These are phyloP conservation scores for Virgularia gustaviana DNA, from an alignment of 92 coral and sea anemone genomes.

Conservation along the genomic window DNA sequence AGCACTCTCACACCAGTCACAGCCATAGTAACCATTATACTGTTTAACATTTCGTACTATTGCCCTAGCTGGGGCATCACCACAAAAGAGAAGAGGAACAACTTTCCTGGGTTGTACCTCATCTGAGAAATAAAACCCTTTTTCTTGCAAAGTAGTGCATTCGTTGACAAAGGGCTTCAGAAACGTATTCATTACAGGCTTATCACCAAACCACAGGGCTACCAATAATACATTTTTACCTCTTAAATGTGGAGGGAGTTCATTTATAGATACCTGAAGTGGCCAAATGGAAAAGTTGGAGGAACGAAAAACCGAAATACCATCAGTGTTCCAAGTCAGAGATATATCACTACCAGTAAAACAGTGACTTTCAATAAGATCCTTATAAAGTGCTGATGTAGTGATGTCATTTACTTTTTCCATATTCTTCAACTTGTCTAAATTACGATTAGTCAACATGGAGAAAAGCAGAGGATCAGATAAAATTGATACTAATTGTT, in stretches of 20 bases:
- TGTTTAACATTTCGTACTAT: background rate
- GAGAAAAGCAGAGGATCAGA: background rate
- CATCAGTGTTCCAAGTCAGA: constrained; percentile 29
- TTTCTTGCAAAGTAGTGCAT: background rate
- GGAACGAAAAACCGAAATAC: background rate
- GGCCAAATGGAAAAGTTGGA: constrained; percentile 39
- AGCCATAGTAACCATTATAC: background rate
- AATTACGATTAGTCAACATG: background rate
- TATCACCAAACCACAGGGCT: constrained; percentile 18
- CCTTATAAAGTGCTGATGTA: constrained; percentile 14
- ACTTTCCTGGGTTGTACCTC: constrained; percentile 5
- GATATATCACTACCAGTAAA: constrained; percentile 6
- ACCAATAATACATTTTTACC: constrained; percentile 1
- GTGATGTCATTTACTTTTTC: constrained; percentile 14
- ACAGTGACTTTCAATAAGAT: constrained; percentile 1
- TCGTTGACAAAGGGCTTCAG: constrained; percentile 34
- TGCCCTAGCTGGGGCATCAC: constrained; percentile 3
- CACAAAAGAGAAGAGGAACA: constrained; percentile 2
- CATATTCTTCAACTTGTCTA: background rate
- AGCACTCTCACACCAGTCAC: constrained; percentile 20
- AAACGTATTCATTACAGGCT: constrained; percentile 36
- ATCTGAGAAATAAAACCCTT: constrained; percentile 9
- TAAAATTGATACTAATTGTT: background rate
- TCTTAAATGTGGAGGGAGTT: constrained; percentile 39
- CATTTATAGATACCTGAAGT: constrained; percentile 26